These are phyloP conservation scores for Helogale parvula DNA, from an alignment of 2,113 vertebrate genomes.

Conservation along the genomic window DNA sequence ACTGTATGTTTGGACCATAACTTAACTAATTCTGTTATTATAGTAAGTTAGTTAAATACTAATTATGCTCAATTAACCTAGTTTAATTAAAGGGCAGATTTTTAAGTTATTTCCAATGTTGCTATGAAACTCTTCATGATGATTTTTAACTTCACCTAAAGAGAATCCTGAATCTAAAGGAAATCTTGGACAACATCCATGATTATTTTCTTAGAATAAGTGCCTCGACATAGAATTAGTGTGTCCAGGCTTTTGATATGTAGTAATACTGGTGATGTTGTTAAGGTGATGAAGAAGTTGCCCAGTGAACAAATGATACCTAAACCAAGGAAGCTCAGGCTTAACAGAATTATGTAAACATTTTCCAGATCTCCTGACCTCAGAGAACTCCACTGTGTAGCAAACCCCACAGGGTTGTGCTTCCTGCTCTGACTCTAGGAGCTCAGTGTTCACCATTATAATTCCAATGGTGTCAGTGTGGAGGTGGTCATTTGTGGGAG, in stretches of 20 bases:
- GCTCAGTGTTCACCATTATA: neutral
- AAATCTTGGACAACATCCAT: slow-evolving; percentile 21
- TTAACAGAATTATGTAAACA: neutral
- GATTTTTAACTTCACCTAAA: slow-evolving; percentile 22
- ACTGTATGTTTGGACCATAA: slow-evolving; percentile 33
- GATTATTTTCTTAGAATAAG: slow-evolving; percentile 44
- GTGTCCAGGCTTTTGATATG: neutral
- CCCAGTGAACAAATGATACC: neutral
- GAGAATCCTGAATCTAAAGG: slow-evolving; percentile 26
- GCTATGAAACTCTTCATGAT: neutral
- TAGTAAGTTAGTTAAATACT: slow-evolving; percentile 53
- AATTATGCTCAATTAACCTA: slow-evolving; percentile 34
- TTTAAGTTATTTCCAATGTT: slow-evolving; percentile 28
- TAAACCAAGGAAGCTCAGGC: neutral
- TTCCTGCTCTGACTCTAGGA: neutral
- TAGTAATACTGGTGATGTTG: neutral
- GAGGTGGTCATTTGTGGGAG: too few species aligned
- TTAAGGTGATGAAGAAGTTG: slow-evolving; percentile 33
- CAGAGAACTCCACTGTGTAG: neutral
- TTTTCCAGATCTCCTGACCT: neutral
- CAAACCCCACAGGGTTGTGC: neutral
- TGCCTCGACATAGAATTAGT: neutral
- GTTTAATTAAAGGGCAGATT: slow-evolving; percentile 48
- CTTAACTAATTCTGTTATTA: slow-evolving; percentile 54
- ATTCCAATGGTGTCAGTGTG: neutral